These are phyloP conservation scores for Anarsia innoxiella DNA, from an alignment of 2,888 invertebrate genomes.

Conservation along the genomic window DNA sequence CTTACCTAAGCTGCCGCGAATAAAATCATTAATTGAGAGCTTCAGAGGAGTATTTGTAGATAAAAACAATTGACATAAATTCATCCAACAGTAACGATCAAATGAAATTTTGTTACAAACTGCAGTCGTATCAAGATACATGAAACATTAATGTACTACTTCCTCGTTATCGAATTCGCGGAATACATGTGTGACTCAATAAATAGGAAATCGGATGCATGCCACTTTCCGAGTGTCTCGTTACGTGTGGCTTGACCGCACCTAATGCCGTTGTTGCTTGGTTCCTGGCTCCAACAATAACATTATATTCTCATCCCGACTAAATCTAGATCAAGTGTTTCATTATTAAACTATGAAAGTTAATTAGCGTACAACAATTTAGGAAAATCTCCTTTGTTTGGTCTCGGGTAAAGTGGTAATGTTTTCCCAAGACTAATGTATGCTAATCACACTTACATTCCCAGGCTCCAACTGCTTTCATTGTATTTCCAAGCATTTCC, in stretches of 20 bases:
- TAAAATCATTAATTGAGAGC: no score
- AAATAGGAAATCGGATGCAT: conserved; percentile 30
- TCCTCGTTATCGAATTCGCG: conserved; percentile 19
- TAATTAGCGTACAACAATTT: conserved; percentile 35
- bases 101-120: no score
- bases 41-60: no score
- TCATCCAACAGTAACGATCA: no score
- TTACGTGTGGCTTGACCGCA: conserved; percentile 28
- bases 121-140: no score
- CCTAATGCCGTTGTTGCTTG: conserved; percentile 35
- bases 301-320: conserved; percentile 26
- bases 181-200: conserved; percentile 22
- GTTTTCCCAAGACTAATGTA: conserved; percentile 40
- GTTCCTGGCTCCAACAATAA: conserved; percentile 35
- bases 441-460: conserved; percentile 30
- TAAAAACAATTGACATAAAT: no score
- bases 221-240: conserved; percentile 29
- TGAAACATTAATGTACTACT: conserved; percentile 10
- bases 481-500: conserved; percentile 35
- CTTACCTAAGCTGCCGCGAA: no score
- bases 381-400: conserved; percentile 26
- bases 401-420: conserved; percentile 28
- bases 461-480: conserved; percentile 29
- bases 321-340: conserved; percentile 35
- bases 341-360: conserved; percentile 25